Conservation (phyloP, 2,888 invertebrate genomes). For the Platycheirus albimanus region DNA sequence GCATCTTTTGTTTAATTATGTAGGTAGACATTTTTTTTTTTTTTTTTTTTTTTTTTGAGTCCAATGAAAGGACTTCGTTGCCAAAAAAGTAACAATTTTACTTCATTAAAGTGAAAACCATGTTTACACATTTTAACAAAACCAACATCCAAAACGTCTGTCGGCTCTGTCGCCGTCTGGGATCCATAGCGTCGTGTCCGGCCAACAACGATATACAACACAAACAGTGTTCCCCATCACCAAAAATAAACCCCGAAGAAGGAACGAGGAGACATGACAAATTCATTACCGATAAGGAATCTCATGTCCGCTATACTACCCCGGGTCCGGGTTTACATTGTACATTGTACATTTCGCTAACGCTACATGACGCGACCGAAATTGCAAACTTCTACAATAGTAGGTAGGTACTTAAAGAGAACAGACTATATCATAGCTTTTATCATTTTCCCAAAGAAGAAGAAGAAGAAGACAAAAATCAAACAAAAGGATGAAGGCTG, state of each 20-base stretch:
- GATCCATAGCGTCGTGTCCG: slow-evolving; percentile 24
- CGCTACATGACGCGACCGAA: slow-evolving; percentile 67
- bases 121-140: slow-evolving; percentile 58
- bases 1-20: background rate
- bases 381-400: slow-evolving; percentile 48
- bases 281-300: slow-evolving; percentile 74
- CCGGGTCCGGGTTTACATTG: no score
- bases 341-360: slow-evolving; percentile 51
- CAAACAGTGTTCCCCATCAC: slow-evolving; percentile 29
- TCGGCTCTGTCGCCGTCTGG: slow-evolving; percentile 14
- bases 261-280: slow-evolving; percentile 64
- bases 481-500: slow-evolving; percentile 38
- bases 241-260: slow-evolving; percentile 17
- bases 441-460: slow-evolving; percentile 36
- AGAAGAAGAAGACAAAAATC: background rate
- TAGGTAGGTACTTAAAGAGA: slow-evolving; percentile 13
- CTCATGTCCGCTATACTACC: slow-evolving; percentile 47
- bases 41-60: background rate
- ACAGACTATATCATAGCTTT: slow-evolving; percentile 36
- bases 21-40: background rate
- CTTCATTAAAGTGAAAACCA: slow-evolving; percentile 65
- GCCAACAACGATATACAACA: slow-evolving; percentile 18
- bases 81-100: slow-evolving; percentile 61
- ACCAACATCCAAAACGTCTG: slow-evolving; percentile 43
- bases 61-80: slow-evolving; percentile 30